Percentiles rank a stretch among this genome's conserved stretches.
phyloP scores from a whole-genome alignment of 2,888 invertebrate genomes.

The Noctua janthina region DNA sequence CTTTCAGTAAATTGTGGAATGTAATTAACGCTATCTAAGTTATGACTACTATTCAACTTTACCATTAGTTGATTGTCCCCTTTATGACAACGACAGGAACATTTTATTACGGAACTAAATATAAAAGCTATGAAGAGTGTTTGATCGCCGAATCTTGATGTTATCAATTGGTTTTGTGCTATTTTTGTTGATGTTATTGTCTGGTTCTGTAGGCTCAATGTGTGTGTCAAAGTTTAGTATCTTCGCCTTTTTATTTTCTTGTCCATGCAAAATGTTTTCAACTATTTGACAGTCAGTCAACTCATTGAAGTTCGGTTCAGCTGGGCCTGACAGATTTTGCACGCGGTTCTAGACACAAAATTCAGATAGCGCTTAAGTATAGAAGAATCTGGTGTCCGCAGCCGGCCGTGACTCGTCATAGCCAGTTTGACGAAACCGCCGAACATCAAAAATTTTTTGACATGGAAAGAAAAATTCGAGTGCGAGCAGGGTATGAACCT shows the following conservation, averaged over 20 bases:
- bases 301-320: background rate
- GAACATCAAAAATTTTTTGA: no score
- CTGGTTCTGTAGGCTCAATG: background rate
- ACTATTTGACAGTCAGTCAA: background rate
- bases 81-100: constrained; percentile 55
- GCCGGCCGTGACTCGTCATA: no score
- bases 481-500: no score
- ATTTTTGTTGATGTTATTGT: constrained; percentile 32
- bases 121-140: constrained; percentile 54
- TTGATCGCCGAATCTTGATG: constrained; percentile 52
- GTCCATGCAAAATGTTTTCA: background rate
- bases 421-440: background rate
- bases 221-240: background rate
- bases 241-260: background rate
- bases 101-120: constrained; percentile 62
- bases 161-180: constrained; percentile 37
- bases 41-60: constrained; percentile 53
- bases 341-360: no score
- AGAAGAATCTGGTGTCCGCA: background rate
- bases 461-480: no score
- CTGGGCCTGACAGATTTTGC: background rate
- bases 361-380: background rate
- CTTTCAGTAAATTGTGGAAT: constrained; percentile 47
- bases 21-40: constrained; percentile 49
- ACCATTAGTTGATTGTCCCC: constrained; percentile 65